Conservation (phyloP, 2,797 vertebrate species). For the Rhabdomys pumilio region DNA sequence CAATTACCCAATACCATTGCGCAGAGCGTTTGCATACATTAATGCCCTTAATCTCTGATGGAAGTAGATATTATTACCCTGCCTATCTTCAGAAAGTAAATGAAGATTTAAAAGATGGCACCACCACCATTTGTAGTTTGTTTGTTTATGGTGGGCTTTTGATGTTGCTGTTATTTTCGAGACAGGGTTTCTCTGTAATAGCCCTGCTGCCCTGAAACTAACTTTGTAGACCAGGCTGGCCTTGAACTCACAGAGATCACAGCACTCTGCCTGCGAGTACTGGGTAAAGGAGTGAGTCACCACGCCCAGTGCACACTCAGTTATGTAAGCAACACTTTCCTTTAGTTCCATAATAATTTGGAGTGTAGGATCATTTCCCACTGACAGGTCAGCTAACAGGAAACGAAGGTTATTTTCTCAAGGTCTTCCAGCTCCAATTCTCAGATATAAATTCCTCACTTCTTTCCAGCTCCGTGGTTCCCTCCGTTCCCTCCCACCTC, state of each 20-base stretch:
- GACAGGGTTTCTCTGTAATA: neutral
- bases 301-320: neutral
- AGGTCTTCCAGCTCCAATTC: neutral
- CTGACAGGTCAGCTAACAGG: neutral
- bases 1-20: too few relatives aligned
- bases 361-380: neutral
- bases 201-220: neutral
- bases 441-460: neutral
- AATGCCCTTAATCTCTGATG: neutral
- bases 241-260: neutral
- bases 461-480: neutral
- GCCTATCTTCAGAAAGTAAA: neutral
- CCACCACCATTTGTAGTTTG: neutral
- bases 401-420: neutral
- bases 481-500: neutral
- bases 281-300: neutral
- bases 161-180: neutral
- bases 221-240: neutral
- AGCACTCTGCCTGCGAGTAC: too few relatives aligned
- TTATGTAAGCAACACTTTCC: neutral
- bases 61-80: neutral
- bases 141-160: neutral
- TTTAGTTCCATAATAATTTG: neutral
- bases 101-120: neutral
- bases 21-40: neutral